phyloP scores from a whole-genome alignment of 2,888 invertebrate genomes.

The Stenodera caucasica region DNA sequence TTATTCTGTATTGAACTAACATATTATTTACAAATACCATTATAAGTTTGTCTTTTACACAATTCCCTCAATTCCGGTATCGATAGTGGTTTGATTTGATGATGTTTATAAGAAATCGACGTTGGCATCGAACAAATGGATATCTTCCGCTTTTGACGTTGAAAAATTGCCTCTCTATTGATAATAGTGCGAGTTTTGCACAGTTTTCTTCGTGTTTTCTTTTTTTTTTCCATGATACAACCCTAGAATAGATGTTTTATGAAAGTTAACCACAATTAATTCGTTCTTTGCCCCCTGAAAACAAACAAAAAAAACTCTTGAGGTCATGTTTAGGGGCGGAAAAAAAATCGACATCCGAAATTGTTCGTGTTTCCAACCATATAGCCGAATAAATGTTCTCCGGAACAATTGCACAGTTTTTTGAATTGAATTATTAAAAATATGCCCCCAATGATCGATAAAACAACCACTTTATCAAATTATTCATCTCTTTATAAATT shows the following conservation, averaged over 20 bases:
- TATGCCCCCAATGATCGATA: too few species aligned
- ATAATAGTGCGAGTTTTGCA: constrained; percentile 4
- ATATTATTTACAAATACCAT: too few species aligned
- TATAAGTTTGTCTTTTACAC: not conserved
- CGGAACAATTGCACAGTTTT: too few species aligned
- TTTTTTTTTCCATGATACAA: not conserved
- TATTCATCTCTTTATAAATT: too few species aligned
- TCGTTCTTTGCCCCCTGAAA: not conserved
- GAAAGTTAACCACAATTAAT: constrained; percentile 1
- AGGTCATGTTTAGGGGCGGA: too few species aligned
- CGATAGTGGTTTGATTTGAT: not conserved
- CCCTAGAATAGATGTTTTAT: not conserved
- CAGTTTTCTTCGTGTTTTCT: not conserved
- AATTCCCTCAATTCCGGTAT: not conserved
- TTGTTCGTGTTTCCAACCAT: too few species aligned
- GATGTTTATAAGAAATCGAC: not conserved
- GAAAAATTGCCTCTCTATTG: constrained; percentile 4
- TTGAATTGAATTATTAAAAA: not conserved
- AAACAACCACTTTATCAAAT: too few species aligned
- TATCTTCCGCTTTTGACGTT: constrained; percentile 7
- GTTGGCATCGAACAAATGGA: constrained; percentile 7
- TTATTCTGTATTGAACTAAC: too few species aligned
- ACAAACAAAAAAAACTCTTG: not conserved
- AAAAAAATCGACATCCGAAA: too few species aligned
- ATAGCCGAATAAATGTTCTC: too few species aligned